Evolutionary conservation across 2,113 vertebrate species (phyloP).

Genomic region (Diadophis punctatus): DNA sequence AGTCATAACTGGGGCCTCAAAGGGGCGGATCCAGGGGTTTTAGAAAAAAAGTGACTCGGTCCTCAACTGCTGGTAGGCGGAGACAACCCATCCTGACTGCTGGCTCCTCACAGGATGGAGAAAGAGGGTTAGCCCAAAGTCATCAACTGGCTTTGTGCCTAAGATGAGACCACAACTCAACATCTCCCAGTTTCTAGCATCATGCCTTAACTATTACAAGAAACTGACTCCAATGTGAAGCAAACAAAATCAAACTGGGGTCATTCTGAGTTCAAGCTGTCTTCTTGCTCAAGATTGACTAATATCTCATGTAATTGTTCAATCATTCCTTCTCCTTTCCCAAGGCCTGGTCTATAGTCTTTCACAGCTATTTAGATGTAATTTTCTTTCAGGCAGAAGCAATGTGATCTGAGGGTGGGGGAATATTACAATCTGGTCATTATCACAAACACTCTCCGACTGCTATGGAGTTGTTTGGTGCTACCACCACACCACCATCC

Average conservation of each 20-base stretch:
- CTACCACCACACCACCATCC: not conserved
- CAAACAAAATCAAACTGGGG: not conserved
- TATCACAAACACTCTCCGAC: not conserved
- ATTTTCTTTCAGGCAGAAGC: not conserved
- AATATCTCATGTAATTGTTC: not conserved
- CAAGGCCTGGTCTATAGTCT: not conserved
- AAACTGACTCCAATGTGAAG: not conserved
- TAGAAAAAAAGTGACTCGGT: no score
- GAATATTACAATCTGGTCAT: not conserved
- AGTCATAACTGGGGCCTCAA: no score
- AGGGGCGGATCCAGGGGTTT: no score
- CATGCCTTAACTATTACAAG: not conserved
- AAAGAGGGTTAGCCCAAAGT: not conserved
- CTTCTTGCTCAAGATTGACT: not conserved
- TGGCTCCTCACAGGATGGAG: no score
- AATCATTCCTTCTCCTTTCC: not conserved
- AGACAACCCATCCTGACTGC: no score
- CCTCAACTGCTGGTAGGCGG: no score
- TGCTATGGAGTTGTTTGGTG: not conserved
- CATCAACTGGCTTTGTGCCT: not conserved
- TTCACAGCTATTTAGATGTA: not conserved
- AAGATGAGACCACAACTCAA: not conserved
- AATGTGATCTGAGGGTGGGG: not conserved
- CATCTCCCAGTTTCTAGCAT: not conserved
- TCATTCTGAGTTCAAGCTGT: not conserved